Base-by-base conservation (phyloP, 1,140 invertebrate genomes). In the Chymomyza costata region DNA sequence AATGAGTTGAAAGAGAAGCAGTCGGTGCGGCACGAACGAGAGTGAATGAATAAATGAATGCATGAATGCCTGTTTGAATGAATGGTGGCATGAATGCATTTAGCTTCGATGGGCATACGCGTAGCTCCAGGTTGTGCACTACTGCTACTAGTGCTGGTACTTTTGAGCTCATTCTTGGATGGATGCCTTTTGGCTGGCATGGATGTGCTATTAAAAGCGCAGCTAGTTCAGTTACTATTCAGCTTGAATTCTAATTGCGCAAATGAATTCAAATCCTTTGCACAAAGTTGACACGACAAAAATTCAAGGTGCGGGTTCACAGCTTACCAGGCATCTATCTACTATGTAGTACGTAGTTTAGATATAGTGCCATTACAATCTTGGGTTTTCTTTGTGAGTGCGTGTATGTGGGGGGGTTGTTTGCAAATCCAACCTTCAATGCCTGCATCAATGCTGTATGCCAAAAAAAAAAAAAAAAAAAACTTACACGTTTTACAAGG, bases 171-270 rank as follows among this genome's bases (percentile, higher is more conserved):
- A n/a, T n/a, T n/a, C n/a, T n/a, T n/a, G n/a, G n/a, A n/a, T n/a
- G n/a, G n/a, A n/a, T n/a, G n/a, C n/a, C n/a, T n/a, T n/a, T 53
- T 47, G 43, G 50, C 56, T 53, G 53, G 40, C 30, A 48, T 59
- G 50, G 41, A 47, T 16, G 30, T 30, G 25, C 16, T 34, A 44
- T 53, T 52, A 59, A 63, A 63, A 53, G 55, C 44, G 49, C 60
- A 53, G 47, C 52, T 58, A 39, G 54, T 58, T 63, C 60, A 39
- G 54, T 58, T 63, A 54, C 58, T 41, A 52, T 51, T 52, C 48
- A 51, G 55, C 51, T 59, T 63, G 60, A 63, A 59, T 63, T 48
- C 49, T 63, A 63, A 63, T 63, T 63, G 60, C 60, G 28, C 44
- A 63, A 59, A 63, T 49, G 60, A 63, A 58, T 38, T 53, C n/a